These are phyloP conservation scores for Sinotaia quadrata DNA, from an alignment of 2,888 invertebrate genomes.

Conservation along the genomic window DNA sequence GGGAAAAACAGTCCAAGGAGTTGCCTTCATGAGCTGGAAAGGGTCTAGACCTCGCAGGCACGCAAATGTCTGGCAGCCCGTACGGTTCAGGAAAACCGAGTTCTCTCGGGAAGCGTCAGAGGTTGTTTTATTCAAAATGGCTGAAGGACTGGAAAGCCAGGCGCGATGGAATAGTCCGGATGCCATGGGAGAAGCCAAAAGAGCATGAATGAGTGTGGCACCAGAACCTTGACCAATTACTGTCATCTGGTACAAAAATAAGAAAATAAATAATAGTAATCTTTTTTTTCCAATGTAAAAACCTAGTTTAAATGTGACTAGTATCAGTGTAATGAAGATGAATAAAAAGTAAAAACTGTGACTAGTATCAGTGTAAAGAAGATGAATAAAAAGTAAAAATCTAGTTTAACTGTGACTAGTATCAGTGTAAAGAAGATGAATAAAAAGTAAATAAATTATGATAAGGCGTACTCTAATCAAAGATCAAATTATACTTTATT, in stretches of 20 bases:
- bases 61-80: constrained; percentile 25
- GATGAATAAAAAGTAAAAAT: too few relatives aligned
- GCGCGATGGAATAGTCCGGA: constrained; percentile 79
- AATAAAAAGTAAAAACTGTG: too few relatives aligned
- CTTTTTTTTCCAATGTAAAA: too few relatives aligned
- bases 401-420: too few relatives aligned
- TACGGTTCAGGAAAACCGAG: constrained; percentile 44
- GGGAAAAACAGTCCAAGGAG: constrained; percentile 35
- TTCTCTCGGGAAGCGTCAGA: constrained; percentile 53
- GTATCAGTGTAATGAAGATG: too few relatives aligned
- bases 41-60: constrained; percentile 32
- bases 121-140: constrained; percentile 56
- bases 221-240: constrained; percentile 89
- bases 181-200: constrained; percentile 76
- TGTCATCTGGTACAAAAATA: constrained; percentile 81
- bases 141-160: constrained; percentile 72
- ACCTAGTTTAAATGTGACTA: too few relatives aligned
- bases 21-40: constrained; percentile 19
- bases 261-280: too few relatives aligned
- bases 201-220: constrained; percentile 85
- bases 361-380: too few relatives aligned
- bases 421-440: too few relatives aligned
- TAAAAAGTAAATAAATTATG: too few relatives aligned
- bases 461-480: too few relatives aligned
- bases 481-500: too few relatives aligned